Evolutionary conservation across 2,888 invertebrate species (phyloP).

Genomic region (Teinopalpus imperialis): DNA sequence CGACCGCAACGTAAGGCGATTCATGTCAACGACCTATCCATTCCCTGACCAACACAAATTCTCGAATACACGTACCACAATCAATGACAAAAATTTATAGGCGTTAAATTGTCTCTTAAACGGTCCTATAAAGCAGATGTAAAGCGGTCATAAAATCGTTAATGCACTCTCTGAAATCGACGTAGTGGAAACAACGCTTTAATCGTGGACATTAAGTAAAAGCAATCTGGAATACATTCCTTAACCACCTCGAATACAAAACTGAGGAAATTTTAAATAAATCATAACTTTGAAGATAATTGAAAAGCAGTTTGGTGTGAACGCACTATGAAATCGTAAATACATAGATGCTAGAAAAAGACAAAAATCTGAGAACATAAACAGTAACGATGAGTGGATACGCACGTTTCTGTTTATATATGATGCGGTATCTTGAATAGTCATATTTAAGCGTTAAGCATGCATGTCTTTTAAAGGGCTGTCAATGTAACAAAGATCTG

Average conservation of each 20-base stretch:
- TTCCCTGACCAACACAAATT: conserved; percentile 59
- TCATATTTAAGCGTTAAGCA: conserved; percentile 71
- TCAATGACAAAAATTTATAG: conserved; percentile 60
- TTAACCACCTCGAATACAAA: too few relatives aligned
- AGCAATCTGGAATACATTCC: conserved; percentile 14
- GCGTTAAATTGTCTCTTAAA: conserved; percentile 64
- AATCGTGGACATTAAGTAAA: conserved; percentile 19
- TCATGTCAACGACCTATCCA: conserved; percentile 63
- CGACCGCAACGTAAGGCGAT: conserved; percentile 58
- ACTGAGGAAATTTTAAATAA: too few relatives aligned
- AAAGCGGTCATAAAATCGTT: conserved; percentile 58
- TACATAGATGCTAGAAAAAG: conserved; percentile 1
- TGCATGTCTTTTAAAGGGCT: conserved; percentile 70
- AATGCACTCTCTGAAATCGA: conserved; percentile 57
- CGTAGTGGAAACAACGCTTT: conserved; percentile 30
- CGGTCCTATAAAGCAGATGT: conserved; percentile 61
- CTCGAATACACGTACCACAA: conserved; percentile 45
- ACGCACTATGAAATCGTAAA: conserved; percentile 6
- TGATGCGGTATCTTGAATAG: conserved; percentile 59
- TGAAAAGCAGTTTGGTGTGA: too few relatives aligned
- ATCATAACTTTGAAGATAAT: too few relatives aligned
- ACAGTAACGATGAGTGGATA: conserved; percentile 19
- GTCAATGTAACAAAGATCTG: conserved; percentile 73
- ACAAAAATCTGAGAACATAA: conserved; percentile 15
- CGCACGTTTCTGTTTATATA: conserved; percentile 39